phyloP scores from a whole-genome alignment of 2,113 vertebrate species.

The Thryonomys swinderianus region DNA sequence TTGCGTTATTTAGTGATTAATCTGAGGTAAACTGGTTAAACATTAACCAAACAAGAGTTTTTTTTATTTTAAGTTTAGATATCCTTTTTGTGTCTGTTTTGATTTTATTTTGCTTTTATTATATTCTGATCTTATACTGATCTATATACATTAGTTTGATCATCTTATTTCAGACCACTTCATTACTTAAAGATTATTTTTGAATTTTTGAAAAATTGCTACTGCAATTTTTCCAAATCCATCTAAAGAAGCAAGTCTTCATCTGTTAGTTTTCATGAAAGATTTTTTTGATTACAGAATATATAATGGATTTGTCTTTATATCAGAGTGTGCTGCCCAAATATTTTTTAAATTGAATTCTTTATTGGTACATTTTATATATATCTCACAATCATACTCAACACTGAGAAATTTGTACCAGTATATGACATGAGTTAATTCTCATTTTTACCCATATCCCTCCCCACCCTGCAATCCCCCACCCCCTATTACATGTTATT shows the following conservation, averaged over 20 bases:
- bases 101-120: not conserved
- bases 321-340: not conserved
- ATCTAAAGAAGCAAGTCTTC: not conserved
- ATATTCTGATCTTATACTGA: not conserved
- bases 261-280: constrained; percentile 11
- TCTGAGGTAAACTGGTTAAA: not conserved
- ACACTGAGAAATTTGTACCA: no score
- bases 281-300: not conserved
- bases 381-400: no score
- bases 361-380: no score
- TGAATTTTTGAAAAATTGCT: not conserved
- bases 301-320: constrained; percentile 1
- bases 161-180: not conserved
- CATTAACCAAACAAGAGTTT: not conserved
- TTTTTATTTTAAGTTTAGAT: not conserved
- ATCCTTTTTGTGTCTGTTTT: not conserved
- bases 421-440: no score
- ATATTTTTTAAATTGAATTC: no score
- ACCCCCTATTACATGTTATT: no score
- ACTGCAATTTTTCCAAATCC: constrained; percentile 32
- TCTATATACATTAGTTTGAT: not conserved
- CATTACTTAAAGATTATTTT: not conserved
- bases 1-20: not conserved
- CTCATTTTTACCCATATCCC: no score
- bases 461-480: no score